Base-by-base conservation (phyloP, 2,113 vertebrate species). In the Leptocoma aspasia region DNA sequence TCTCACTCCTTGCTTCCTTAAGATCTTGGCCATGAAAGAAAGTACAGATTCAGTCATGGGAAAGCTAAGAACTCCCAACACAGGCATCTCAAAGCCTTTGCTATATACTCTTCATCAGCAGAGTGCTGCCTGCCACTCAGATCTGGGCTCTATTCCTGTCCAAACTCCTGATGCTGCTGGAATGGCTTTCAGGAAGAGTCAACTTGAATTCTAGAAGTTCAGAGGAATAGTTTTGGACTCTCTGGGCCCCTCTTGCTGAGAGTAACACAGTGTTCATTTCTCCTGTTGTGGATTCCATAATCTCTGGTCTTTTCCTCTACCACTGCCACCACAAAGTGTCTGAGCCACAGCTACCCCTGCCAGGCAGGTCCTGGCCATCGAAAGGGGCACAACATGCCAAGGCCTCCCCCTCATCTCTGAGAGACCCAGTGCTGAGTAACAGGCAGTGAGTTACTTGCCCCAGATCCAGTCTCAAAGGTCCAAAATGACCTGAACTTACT, bases 281-380 rank as follows among this genome's bases (percentile, higher is more conserved):
- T 57, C 57, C 63, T 79, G 27, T 13, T 44, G 27, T 22, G 56
- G 37, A 61, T 42, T 49, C 35, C 44, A 33, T 23, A 27, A 73
- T 13, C 33, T 45, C n/a, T n/a, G 31, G 13, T 50, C 35, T 49
- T 60, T 61, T 53, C 52, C 45, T 33, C 52, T 65, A 57, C 37
- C 1, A 1, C 27, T 39, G 57, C 31, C 59, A 87, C 9, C 47
- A 44, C 33, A 7, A 52, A 1, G 0, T 4, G 21, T 24, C 35
- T 44, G 53, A 54, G 39, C 12, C 60, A 44, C 10, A 73, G 17
- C 33, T 13, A 4, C 41, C 13, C 44, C 10, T 15, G 20, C 35
- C 41, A 56, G 35, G 39, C 13, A 56, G 37, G 24, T 49, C 28
- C 31, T 31, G 18, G 28, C 28, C 53, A 49, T 12, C 5, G 3